Evolutionary conservation across 2,888 invertebrate species (phyloP), one percentile per base, ranked within the genome.

Genomic region (Rhodophaea formosa): DNA sequence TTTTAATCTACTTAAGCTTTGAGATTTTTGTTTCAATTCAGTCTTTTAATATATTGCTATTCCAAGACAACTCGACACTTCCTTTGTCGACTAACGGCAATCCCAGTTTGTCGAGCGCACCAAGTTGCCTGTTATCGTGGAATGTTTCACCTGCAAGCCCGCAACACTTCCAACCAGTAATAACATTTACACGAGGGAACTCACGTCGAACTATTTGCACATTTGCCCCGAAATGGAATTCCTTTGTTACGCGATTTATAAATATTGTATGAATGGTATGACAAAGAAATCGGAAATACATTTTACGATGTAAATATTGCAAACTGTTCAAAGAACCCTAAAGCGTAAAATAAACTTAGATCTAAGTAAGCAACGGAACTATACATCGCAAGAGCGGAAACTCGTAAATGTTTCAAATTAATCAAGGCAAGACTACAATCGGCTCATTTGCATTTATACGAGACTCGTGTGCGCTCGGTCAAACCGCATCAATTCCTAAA

Each of bases 141-240:
- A 80, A 82, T 84, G 86, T 84, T 84, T 86, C 80, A 82, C 82
- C 82, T 84, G 84, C 83, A 86, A 77, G 77, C 73, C 74, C 74
- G 77, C 77, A 75, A 74, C 71, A 77, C 80, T 78, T 72, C 74
- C 79, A 30, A 30, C 15, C 42, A 49, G 82, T 85, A 86, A 87
- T 85, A 88, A 88, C 84, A 88, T 88, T 88, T 88, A 87, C 88
- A 86, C 88, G 84, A 68, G 88, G 86, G 87, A 89, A 88, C 84
- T 88, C 86, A 88, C 83, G 82, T 88, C 88, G 84, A 88, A 89
- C 86, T 88, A 86, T 87, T 88, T 86, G 86, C 82, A 79, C 82
- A 75, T 87, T 87, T 84, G 79, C 77, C 82, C 86, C 77, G 83
- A 86, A 84, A 88, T 86, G 80, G 85, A 86, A 86, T 87, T 87